Conservation (phyloP, 2,888 invertebrate genomes). For the Volucella zonaria region DNA sequence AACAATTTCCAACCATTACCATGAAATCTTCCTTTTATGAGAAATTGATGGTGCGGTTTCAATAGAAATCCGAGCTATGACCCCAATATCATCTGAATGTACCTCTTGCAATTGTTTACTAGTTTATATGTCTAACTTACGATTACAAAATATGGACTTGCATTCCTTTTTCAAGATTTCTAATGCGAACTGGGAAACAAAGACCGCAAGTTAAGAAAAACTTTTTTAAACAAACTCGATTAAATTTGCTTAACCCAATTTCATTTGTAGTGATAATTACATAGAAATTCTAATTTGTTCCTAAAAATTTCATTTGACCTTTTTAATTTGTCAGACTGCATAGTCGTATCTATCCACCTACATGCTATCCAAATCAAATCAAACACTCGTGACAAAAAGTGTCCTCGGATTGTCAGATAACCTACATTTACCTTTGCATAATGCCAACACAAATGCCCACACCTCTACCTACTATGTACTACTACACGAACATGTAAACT, state of each 20-base stretch:
- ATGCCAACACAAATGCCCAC: slow-evolving; percentile 28
- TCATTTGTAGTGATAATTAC: slow-evolving; percentile 15
- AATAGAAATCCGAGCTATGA: too few species aligned
- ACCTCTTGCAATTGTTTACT: too few species aligned
- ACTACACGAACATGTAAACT: slow-evolving; percentile 27
- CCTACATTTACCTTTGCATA: slow-evolving; percentile 69
- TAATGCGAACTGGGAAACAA: not conserved
- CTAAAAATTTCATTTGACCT: slow-evolving; percentile 36
- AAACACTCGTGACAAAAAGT: slow-evolving; percentile 54
- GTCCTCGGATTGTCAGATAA: slow-evolving; percentile 70
- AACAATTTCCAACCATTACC: too few species aligned
- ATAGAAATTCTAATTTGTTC: slow-evolving; percentile 5
- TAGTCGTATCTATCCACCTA: not conserved
- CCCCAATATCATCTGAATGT: too few species aligned
- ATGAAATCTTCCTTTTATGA: too few species aligned
- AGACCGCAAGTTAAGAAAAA: not conserved
- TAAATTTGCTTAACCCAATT: slow-evolving; percentile 29
- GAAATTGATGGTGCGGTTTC: too few species aligned
- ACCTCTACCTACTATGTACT: not conserved
- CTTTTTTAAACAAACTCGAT: slow-evolving; percentile 26
- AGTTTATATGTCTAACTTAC: too few species aligned
- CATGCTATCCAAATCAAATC: slow-evolving; percentile 57
- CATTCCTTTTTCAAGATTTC: slow-evolving; percentile 4
- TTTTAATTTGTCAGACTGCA: slow-evolving; percentile 62
- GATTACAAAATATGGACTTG: too few species aligned